These are phyloP conservation scores for Falco biarmicus DNA, from an alignment of 2,797 vertebrate genomes.

Conservation along the genomic window DNA sequence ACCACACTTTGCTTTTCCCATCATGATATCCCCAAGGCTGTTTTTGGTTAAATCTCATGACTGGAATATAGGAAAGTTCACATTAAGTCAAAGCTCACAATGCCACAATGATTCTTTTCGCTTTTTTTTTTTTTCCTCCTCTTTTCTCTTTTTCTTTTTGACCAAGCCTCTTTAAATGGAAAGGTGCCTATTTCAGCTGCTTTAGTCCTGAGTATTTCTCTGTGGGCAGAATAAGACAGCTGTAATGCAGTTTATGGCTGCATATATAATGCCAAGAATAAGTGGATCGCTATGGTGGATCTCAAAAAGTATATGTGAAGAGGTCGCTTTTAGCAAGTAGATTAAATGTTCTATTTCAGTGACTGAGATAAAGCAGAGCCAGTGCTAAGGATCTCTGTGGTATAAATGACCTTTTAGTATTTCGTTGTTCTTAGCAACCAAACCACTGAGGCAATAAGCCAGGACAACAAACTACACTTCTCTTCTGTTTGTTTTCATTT, in stretches of 20 bases:
- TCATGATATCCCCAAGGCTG: constrained; percentile 70
- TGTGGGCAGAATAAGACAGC: neutral
- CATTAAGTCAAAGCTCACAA: constrained; percentile 35
- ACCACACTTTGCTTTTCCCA: constrained; percentile 68
- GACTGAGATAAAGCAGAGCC: neutral
- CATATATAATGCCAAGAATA: neutral
- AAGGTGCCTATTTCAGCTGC: neutral
- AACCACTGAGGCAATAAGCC: constrained; percentile 1
- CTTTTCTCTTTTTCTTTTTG: neutral
- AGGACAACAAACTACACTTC: neutral
- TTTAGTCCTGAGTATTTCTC: neutral
- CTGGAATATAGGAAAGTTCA: constrained; percentile 71
- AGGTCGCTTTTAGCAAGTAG: neutral
- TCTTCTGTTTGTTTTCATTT: constrained; percentile 14
- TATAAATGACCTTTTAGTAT: neutral
- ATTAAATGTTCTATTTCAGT: neutral
- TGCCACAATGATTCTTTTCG: constrained; percentile 13
- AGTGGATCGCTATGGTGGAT: neutral
- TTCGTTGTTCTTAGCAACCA: constrained; percentile 41
- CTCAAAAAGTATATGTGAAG: neutral
- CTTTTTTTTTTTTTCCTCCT: neutral
- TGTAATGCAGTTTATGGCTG: neutral
- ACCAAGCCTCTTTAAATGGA: neutral
- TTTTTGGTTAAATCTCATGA: constrained; percentile 71
- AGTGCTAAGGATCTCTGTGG: neutral